Conservation (phyloP, 64 coral and sea anemone species). For the Montipora sp. region DNA sequence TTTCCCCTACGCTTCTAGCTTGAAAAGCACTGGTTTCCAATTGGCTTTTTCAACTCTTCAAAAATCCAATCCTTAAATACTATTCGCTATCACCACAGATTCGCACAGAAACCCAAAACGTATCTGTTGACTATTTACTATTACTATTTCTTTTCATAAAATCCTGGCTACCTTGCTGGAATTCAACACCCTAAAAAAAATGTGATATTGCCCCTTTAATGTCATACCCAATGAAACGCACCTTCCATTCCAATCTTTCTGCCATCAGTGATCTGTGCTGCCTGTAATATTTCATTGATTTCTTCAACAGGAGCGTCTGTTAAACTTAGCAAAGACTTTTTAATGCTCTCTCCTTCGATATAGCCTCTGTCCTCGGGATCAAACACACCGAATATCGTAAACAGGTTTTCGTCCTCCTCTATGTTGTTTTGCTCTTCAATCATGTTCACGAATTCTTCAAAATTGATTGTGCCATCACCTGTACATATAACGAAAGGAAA, state of each 20-base stretch:
- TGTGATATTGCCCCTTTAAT: no score
- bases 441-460: conserved; percentile 50
- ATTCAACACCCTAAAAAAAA: no score
- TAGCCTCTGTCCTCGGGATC: conserved; percentile 32
- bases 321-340: background rate
- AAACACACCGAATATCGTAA: conserved; percentile 32
- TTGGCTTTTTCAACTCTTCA: no score
- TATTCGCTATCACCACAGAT: no score
- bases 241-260: conserved; percentile 32
- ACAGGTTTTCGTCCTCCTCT: conserved; percentile 27
- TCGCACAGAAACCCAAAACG: no score
- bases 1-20: no score
- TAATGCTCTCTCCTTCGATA: conserved; percentile 29
- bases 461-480: conserved; percentile 54
- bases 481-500: background rate
- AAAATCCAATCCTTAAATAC: no score
- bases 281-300: conserved; percentile 16
- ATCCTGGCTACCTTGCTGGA: no score
- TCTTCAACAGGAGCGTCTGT: conserved; percentile 10
- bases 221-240: background rate
- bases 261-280: conserved; percentile 18
- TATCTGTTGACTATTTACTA: no score
- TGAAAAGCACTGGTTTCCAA: no score
- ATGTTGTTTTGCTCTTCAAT: conserved; percentile 20
- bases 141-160: no score